Base-by-base conservation (phyloP, 2,113 vertebrate species). In the Glaucidium brasilianum region DNA sequence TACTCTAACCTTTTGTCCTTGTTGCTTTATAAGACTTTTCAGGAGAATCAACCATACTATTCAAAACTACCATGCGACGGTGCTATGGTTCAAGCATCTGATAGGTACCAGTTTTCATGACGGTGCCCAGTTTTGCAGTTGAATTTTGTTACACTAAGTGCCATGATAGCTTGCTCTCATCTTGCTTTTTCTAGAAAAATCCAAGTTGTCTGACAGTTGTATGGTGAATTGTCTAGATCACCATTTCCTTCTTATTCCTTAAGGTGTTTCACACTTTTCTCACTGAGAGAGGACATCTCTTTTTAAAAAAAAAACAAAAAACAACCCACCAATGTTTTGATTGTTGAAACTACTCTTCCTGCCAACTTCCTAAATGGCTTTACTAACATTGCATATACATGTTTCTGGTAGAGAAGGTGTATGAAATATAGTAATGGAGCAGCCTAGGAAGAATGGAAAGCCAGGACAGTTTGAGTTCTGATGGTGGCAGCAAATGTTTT, bases 201-300 rank as follows among this genome's bases (percentile, higher is more conserved):
- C 39, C 39, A 12, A 52, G 12, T 37, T 80, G 19, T 27, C 37
- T 37, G 32, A 49, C 47, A 15, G 30, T 11, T 72, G 20, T 19
- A 29, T 27, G 53, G 35, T 60, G 34, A 76, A 73, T n/a, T 66
- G 25, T 67, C 11, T 8, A 63, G 55, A 50, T 50, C 27, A 30
- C 11, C 26, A 11, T n/a, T 80, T 77, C 41, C 68, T 76, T 72
- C 63, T 73, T 71, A 25, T n/a, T 67, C 82, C 27, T 78, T 55
- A 29, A 74, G 22, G n/a, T 43, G 6, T 84, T 71, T 81, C 37
- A 20, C 34, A 21, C 0, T 3, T 83, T n/a, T 12, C 17, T 92
- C 49, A 21, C 6, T 53, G 19, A 83, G 29, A 11, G 29, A 83
- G 34, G 25, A 49, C 0, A 0, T 34, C 15, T 43, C n/a, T 30